These are phyloP conservation scores for Oligia latruncula DNA, from an alignment of 2,888 invertebrate species.

Conservation along the genomic window DNA sequence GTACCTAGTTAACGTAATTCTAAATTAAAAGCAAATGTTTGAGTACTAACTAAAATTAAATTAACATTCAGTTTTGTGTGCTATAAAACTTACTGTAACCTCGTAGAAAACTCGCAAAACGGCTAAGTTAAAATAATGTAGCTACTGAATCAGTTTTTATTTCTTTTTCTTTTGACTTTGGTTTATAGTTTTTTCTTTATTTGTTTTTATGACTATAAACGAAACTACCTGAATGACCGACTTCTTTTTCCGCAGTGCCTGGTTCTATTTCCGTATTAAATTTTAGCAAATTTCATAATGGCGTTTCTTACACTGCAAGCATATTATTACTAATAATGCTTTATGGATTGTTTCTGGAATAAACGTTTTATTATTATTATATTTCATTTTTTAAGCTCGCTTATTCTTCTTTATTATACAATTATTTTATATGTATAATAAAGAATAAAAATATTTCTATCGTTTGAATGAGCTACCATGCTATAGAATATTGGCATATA, in stretches of 20 bases:
- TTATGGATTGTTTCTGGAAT: too few species aligned
- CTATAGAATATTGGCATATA: too few species aligned
- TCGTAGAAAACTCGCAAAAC: neutral
- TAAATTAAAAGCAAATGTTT: neutral
- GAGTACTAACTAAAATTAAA: neutral
- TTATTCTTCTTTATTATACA: too few species aligned
- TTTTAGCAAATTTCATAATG: neutral
- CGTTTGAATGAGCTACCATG: neutral
- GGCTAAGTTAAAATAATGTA: slow-evolving; percentile 3
- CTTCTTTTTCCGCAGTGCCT: neutral
- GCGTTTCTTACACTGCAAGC: neutral
- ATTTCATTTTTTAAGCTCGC: too few species aligned
- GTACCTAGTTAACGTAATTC: neutral
- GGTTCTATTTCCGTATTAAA: neutral
- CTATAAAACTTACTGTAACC: neutral
- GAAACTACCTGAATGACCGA: neutral
- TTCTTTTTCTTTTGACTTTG: neutral
- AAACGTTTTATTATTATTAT: too few species aligned
- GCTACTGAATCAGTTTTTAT: neutral
- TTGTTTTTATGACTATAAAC: slow-evolving; percentile 3
- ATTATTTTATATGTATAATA: too few species aligned
- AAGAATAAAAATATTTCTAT: neutral
- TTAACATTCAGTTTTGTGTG: neutral
- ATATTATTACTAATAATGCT: too few species aligned
- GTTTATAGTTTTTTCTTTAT: neutral